Evolutionary conservation across 1,140 invertebrate species (phyloP), one percentile per base, ranked within the genome.

Genomic region (Colletes latitarsis): DNA sequence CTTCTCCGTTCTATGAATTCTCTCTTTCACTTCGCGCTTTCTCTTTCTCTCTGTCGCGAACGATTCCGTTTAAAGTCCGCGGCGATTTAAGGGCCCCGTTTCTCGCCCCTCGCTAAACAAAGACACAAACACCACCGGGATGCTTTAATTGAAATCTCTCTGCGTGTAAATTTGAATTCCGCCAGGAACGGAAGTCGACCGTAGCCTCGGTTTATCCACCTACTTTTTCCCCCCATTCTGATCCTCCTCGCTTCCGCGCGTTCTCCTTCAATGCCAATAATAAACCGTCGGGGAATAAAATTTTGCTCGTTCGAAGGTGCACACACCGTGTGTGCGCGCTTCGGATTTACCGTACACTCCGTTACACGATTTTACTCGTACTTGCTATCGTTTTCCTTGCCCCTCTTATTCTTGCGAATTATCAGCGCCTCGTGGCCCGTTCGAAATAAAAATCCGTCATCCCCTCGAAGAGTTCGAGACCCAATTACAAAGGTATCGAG

Each of bases 101-200:
- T 73, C 60, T 73, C 77, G 64, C 77, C 30, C 77, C 74, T 52
- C 43, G 55, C 58, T 49, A 78, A 78, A 78, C 60, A 78, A 49
- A 78, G 76, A 77, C n/a, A 58, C 17, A 4, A 15, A 12, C 8
- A 10, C 43, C 67, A 3, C 21, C 67, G 6, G 43, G 71, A 78
- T 30, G 68, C 17, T 72, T 78, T 78, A 78, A 78, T 78, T 73
- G 77, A 73, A 78, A 78, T 73, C 77, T 5, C 60, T 55, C 55
- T 15, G 6, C 8, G 66, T 43, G 62, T 77, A 69, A 58, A 69
- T 77, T 77, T 77, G 46, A 77, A 77, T 77, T 77, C 69, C 74
- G 41, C 6, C 39, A 43, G 49, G 64, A 69, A 39, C 43, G 64
- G 69, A 69, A 69, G 74, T 69, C 64, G 57, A 77, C 41, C 17